phyloP scores from a whole-genome alignment of 2,888 invertebrate species.

The Deilephila elpenor region DNA sequence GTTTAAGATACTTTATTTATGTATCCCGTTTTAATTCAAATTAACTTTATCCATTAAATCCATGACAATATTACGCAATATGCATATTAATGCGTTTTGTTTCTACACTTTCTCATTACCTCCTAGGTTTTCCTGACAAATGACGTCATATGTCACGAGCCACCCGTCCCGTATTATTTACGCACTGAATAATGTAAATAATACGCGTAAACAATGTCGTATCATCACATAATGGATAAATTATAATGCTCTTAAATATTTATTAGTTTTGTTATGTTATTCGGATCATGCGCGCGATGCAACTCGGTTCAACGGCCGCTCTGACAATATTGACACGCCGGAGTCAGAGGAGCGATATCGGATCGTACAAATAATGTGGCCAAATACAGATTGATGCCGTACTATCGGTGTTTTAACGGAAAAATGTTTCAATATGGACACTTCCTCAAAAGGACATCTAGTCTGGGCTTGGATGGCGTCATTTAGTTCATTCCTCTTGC shows the following conservation, averaged over 20 bases:
- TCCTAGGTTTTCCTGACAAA: slow-evolving; percentile 2
- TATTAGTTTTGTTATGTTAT: slow-evolving; percentile 39
- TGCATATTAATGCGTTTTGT: background rate
- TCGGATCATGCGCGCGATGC: slow-evolving; percentile 59
- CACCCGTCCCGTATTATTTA: slow-evolving; percentile 18
- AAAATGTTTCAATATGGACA: slow-evolving; percentile 18
- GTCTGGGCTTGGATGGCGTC: background rate
- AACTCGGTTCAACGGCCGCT: slow-evolving; percentile 65
- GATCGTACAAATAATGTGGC: slow-evolving; percentile 71
- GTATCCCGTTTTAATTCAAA: background rate
- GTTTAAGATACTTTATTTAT: too few species aligned
- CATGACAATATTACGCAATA: background rate
- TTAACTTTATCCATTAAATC: background rate
- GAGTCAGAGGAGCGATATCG: slow-evolving; percentile 73
- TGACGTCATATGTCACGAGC: slow-evolving; percentile 10
- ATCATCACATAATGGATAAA: slow-evolving; percentile 32
- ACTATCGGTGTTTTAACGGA: slow-evolving; percentile 31
- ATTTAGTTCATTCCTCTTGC: background rate
- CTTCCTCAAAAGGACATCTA: background rate
- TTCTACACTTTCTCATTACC: background rate
- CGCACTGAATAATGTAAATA: slow-evolving; percentile 31
- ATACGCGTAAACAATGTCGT: slow-evolving; percentile 30
- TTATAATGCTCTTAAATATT: slow-evolving; percentile 38
- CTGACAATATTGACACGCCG: slow-evolving; percentile 73
- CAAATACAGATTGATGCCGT: slow-evolving; percentile 50